Evolutionary conservation across 2,888 invertebrate species (phyloP).

Genomic region (Bombylius discolor): DNA sequence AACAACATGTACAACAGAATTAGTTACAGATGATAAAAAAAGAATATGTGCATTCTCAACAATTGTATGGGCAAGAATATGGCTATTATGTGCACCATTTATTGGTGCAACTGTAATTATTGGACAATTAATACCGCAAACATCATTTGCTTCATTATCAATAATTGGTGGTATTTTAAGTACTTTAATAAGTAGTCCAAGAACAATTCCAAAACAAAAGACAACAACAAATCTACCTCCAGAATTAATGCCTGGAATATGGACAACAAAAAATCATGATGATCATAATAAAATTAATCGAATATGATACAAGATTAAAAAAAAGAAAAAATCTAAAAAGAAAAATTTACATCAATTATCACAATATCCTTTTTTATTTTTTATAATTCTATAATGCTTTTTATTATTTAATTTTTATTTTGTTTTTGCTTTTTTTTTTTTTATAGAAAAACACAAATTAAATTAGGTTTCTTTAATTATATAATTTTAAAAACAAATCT

Average conservation of each 20-base stretch:
- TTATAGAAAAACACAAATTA: too few relatives aligned
- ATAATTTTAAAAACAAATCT: too few relatives aligned
- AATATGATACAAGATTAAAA: slow-evolving; percentile 2
- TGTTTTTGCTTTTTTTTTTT: too few relatives aligned
- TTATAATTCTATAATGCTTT: too few relatives aligned
- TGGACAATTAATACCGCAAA: slow-evolving; percentile 33
- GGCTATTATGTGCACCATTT: slow-evolving; percentile 35
- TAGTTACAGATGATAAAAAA: slow-evolving; percentile 32
- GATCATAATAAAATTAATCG: slow-evolving; percentile 15
- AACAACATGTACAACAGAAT: slow-evolving; percentile 35
- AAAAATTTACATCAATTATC: background rate
- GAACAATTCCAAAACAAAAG: slow-evolving; percentile 26
- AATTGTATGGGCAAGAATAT: slow-evolving; percentile 36
- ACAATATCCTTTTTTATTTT: background rate
- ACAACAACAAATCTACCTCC: slow-evolving; percentile 34
- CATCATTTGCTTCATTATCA: slow-evolving; percentile 30
- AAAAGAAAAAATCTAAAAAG: background rate
- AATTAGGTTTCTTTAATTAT: too few relatives aligned
- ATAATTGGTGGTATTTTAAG: slow-evolving; percentile 32
- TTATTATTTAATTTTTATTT: too few relatives aligned
- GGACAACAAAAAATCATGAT: slow-evolving; percentile 33
- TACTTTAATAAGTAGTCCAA: slow-evolving; percentile 31
- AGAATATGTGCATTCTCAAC: slow-evolving; percentile 34
- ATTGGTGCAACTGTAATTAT: slow-evolving; percentile 33
- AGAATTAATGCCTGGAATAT: slow-evolving; percentile 33